Conservation (phyloP, 2,888 invertebrate species). For the Carterocephalus palaemon region DNA sequence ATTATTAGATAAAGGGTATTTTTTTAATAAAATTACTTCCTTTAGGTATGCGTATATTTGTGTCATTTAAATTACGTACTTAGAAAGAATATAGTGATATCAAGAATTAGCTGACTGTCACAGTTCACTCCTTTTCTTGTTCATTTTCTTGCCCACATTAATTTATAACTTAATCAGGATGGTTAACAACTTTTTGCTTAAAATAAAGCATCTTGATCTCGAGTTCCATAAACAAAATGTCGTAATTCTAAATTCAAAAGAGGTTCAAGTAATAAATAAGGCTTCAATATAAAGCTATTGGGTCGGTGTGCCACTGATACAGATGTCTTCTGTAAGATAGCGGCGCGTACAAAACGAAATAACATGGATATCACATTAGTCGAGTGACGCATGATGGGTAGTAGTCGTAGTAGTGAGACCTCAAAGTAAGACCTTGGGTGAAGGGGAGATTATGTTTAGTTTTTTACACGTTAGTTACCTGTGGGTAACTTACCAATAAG, state of each 20-base stretch:
- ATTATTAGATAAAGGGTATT: too few relatives aligned
- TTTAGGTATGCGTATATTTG: too few relatives aligned
- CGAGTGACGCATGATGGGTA: too few relatives aligned
- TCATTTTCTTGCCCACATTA: constrained; percentile 8
- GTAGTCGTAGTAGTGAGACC: constrained; percentile 43
- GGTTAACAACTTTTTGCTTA: constrained; percentile 24
- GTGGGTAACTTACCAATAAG: constrained; percentile 15
- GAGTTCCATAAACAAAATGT: constrained; percentile 43
- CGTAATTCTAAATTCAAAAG: constrained; percentile 55
- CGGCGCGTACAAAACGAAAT: constrained; percentile 64
- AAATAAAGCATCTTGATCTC: constrained; percentile 37
- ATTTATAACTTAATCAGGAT: constrained; percentile 20
- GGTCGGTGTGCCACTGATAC: constrained; percentile 70
- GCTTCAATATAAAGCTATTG: constrained; percentile 68
- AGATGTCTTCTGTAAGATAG: constrained; percentile 70
- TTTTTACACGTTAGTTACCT: constrained; percentile 26
- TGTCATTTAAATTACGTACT: too few relatives aligned
- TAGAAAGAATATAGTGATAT: too few relatives aligned
- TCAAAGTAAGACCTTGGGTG: constrained; percentile 38
- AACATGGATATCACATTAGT: constrained; percentile 76
- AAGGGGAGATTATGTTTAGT: constrained; percentile 34
- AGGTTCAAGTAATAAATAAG: constrained; percentile 68
- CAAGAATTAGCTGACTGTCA: too few relatives aligned
- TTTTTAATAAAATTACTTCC: too few relatives aligned
- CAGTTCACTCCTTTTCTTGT: too few relatives aligned